phyloP scores from a whole-genome alignment of 2,113 vertebrate genomes.

The Cynopterus brachyotis region DNA sequence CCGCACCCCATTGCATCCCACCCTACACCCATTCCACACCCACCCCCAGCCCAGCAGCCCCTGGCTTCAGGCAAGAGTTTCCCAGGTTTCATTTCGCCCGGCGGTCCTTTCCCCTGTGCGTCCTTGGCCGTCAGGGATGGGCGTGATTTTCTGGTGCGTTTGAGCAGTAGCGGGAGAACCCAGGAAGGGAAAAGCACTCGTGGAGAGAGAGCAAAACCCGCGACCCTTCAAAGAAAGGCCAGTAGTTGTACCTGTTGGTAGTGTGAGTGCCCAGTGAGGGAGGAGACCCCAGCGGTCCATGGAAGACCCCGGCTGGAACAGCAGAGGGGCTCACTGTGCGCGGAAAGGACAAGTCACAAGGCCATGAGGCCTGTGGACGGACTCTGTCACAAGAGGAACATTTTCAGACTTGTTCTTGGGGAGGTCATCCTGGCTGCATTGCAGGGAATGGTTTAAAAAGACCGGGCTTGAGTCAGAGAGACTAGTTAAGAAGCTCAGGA shows the following conservation, averaged over 20 bases:
- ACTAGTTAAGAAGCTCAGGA: neutral
- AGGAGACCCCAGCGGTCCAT: neutral
- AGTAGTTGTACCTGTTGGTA: neutral
- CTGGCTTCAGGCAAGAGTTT: neutral
- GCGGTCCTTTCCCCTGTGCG: neutral
- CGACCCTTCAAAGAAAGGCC: neutral
- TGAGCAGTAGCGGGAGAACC: neutral
- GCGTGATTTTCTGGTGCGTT: neutral
- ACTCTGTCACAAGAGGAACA: neutral
- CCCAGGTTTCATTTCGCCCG: neutral
- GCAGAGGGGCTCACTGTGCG: no score
- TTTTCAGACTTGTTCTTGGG: neutral
- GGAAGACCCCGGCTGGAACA: neutral
- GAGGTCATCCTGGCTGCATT: neutral
- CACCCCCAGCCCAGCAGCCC: rapidly evolving
- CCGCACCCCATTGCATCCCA: no score
- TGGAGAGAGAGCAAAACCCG: neutral
- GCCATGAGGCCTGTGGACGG: neutral
- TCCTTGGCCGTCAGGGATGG: neutral
- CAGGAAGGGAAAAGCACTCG: neutral
- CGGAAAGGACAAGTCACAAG: neutral
- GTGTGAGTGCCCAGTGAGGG: neutral
- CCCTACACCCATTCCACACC: neutral
- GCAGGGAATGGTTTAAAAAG: neutral
- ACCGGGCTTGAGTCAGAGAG: neutral